Base-by-base conservation (phyloP, 2,113 vertebrate genomes). In the Speoplatyrhinus poulsoni region DNA sequence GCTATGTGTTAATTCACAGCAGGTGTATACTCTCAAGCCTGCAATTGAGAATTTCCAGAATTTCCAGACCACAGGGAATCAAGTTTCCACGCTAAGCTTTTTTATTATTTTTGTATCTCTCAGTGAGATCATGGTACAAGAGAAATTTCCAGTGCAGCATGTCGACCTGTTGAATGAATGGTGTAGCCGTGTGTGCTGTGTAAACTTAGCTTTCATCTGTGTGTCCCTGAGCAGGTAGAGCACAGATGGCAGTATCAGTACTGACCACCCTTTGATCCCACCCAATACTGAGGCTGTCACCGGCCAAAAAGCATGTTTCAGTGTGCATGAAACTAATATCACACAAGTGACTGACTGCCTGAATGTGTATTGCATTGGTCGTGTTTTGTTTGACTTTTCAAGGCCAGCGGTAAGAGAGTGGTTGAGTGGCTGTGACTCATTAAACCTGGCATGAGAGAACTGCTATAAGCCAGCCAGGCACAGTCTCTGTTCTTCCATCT, bases 101-200 rank as follows among this genome's bases (percentile, higher is more conserved):
- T 84, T 81, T 82, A 71, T 47, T 17, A 26, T 41, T 16, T 66
- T 55, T 41, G 32, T 33, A 83, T 73, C 59, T 36, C 60, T 63
- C 16, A 9, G 36, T 71, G 73, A 4, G 58, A 72, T 87, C 67
- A 60, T 19, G 60, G 66, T 17, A 86, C 76, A 85, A 82, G 87
- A 86, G 80, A 88, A 88, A 88, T 90, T 84, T 91, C 81, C 85
- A 85, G 82, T 48, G 50, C 75, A 73, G 76, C 79, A 57, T 75
- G 62, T 80, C 65, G 8, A 46, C 33, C 70, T 84, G 81, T 82
- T 86, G 76, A 86, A 80, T 70, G 83, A 88, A 78, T 64, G 75
- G 11, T 26, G 75, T 81, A 71, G 80, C 79, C 56, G 69, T 82
- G 80, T 80, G 72, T 84, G 80, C 83, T 88, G 85, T 79, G 89